A percentile compares a stretch with the other conserved stretches of the same genome.
phyloP scores from a whole-genome alignment of 1,140 invertebrate genomes.

The Heterodera carotae region DNA sequence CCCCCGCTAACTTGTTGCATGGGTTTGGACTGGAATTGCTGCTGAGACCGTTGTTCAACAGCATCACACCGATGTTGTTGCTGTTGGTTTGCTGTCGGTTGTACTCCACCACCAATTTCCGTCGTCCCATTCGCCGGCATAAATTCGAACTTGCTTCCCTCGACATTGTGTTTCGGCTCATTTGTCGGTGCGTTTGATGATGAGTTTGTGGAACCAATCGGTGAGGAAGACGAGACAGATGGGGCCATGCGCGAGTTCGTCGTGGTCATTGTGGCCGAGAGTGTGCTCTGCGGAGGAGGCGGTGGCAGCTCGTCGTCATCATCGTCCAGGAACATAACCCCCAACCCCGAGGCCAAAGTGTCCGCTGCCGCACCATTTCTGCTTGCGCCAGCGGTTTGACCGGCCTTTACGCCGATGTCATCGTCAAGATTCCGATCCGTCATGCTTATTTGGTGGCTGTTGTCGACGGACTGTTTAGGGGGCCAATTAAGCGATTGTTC shows the following conservation, averaged over 20 bases:
- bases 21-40: neutral
- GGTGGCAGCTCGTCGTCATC: constrained; percentile 50
- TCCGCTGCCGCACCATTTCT: neutral
- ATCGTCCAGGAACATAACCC: constrained; percentile 29
- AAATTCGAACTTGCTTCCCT: neutral
- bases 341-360: neutral
- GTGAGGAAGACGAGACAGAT: constrained; percentile 18
- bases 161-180: neutral
- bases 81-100: neutral
- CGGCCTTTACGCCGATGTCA: neutral
- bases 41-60: neutral
- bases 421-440: neutral
- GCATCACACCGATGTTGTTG: neutral
- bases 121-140: neutral
- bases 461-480: neutral
- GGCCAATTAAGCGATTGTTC: neutral
- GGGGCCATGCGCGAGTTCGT: constrained; percentile 8
- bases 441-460: neutral
- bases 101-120: neutral
- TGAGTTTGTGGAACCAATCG: constrained; percentile 1
- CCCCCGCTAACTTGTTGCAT: neutral
- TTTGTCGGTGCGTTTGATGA: neutral
- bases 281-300: constrained; percentile 38
- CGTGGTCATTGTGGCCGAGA: neutral
- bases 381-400: neutral